Evolutionary conservation across 2,888 invertebrate species (phyloP).

Genomic region (Trachelus troglodyta): DNA sequence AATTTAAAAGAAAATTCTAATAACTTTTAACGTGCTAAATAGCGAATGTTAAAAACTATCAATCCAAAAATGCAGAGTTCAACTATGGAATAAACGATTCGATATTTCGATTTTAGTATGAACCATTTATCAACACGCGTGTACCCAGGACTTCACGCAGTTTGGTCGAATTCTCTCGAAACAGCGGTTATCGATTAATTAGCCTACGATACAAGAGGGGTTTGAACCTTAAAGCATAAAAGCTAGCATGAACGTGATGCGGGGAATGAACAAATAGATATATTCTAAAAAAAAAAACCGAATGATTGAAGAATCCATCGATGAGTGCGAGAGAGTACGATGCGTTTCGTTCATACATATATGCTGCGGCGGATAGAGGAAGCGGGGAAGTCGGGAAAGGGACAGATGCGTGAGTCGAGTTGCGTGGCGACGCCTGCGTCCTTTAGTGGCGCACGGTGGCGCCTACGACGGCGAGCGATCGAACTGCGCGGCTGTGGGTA

Average conservation of each 20-base stretch:
- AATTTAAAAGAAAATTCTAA: neutral
- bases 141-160: neutral
- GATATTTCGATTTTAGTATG: neutral
- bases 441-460: conserved; percentile 9
- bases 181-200: neutral
- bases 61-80: neutral
- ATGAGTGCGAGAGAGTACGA: neutral
- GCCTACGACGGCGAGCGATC: conserved; percentile 10
- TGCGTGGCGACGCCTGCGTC: conserved; percentile 16
- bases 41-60: neutral
- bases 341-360: neutral
- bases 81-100: neutral
- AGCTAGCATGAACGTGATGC: neutral
- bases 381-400: neutral
- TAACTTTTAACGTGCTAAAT: neutral
- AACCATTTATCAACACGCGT: neutral
- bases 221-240: neutral
- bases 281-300: neutral
- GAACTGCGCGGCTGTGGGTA: conserved; percentile 12
- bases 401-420: neutral
- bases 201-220: neutral
- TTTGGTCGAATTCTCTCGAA: neutral
- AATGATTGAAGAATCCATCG: neutral
- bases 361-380: neutral
- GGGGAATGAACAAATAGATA: neutral